phyloP scores from a whole-genome alignment of 2,797 vertebrate species.

The Strix occidentalis region DNA sequence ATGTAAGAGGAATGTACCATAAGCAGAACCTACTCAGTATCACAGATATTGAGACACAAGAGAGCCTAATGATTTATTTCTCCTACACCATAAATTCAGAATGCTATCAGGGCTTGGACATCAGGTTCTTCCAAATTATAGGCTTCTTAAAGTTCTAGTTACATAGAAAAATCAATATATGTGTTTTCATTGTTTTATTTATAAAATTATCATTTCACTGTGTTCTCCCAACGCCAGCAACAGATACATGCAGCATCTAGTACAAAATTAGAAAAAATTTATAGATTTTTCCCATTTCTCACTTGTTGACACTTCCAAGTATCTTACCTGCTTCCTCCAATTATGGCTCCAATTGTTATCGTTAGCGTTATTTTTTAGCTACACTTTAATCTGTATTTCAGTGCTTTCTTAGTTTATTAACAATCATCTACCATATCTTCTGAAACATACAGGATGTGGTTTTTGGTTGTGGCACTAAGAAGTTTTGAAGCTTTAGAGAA shows the following conservation, averaged over 20 bases:
- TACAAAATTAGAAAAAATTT: not conserved
- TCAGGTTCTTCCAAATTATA: not conserved
- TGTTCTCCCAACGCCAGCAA: not conserved
- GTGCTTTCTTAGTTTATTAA: slow-evolving; percentile 7
- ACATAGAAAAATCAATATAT: not conserved
- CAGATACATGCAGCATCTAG: not conserved
- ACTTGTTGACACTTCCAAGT: not conserved
- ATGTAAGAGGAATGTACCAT: not conserved
- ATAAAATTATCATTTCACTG: not conserved
- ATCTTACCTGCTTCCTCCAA: not conserved
- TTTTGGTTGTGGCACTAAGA: not conserved
- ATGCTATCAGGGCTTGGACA: not conserved
- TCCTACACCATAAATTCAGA: not conserved
- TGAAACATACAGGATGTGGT: not conserved
- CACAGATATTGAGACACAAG: not conserved
- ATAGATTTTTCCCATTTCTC: not conserved
- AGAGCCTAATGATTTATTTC: not conserved
- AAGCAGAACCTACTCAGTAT: not conserved
- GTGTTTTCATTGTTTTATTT: not conserved
- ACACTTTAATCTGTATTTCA: not conserved
- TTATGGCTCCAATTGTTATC: not conserved
- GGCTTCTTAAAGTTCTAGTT: not conserved
- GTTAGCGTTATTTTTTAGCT: not conserved
- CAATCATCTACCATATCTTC: not conserved
- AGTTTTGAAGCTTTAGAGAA: not conserved